Evolutionary conservation across 92 coral and sea anemone genomes (phyloP).

Genomic region (Porites cylindrica): DNA sequence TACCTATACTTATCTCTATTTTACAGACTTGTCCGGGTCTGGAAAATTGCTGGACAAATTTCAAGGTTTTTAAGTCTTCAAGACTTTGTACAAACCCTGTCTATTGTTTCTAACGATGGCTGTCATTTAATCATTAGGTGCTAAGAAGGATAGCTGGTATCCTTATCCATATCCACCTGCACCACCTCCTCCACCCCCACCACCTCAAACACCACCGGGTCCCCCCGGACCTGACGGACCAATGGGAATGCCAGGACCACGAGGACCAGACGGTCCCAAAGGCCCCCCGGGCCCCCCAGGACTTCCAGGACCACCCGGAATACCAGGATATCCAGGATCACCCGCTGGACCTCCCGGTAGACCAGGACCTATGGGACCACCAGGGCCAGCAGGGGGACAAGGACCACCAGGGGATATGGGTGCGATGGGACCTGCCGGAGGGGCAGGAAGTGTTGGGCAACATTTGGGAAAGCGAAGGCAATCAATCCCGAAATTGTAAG

Average conservation of each 20-base stretch:
- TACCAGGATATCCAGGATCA: slow-evolving; percentile 94
- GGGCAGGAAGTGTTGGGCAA: slow-evolving; percentile 75
- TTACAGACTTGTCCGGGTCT: too few relatives aligned
- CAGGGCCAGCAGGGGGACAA: slow-evolving; percentile 93
- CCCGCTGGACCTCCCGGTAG: slow-evolving; percentile 99
- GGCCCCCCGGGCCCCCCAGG: slow-evolving; percentile 99
- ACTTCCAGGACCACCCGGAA: slow-evolving; percentile 95
- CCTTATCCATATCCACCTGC: slow-evolving; percentile 61
- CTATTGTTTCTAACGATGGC: not conserved
- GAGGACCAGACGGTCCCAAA: slow-evolving; percentile 97
- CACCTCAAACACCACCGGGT: slow-evolving; percentile 94
- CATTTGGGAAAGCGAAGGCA: slow-evolving; percentile 66
- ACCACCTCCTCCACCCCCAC: slow-evolving; percentile 94
- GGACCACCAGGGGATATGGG: slow-evolving; percentile 98
- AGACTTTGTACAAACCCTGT: too few relatives aligned
- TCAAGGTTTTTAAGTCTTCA: too few relatives aligned
- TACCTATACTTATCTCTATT: too few relatives aligned
- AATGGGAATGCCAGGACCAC: slow-evolving; percentile 94
- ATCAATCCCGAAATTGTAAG: slow-evolving; percentile 9
- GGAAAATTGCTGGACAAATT: too few relatives aligned
- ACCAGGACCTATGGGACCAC: slow-evolving; percentile 97
- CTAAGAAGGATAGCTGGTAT: slow-evolving; percentile 35
- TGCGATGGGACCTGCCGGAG: slow-evolving; percentile 78
- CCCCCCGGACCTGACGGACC: slow-evolving; percentile 98
- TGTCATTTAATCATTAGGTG: slow-evolving; percentile 18